phyloP scores from a whole-genome alignment of 2,888 invertebrate species.

The Clepsis dumicolana region DNA sequence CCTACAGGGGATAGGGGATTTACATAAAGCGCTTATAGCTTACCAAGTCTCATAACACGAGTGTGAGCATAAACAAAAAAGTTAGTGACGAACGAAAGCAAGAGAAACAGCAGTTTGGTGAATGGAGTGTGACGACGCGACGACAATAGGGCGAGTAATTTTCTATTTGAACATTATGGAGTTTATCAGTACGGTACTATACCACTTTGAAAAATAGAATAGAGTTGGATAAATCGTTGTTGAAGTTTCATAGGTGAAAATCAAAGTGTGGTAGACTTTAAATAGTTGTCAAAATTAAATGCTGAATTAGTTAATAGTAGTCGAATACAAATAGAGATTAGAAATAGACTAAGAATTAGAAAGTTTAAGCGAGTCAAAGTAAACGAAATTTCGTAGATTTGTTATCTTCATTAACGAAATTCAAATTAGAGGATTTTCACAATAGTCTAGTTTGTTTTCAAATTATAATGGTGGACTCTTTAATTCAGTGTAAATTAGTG shows the following conservation, averaged over 20 bases:
- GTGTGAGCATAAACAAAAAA: conserved; percentile 55
- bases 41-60: conserved; percentile 46
- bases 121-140: conserved; percentile 71
- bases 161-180: conserved; percentile 75
- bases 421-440: conserved; percentile 67
- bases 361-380: conserved; percentile 59
- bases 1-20: conserved; percentile 67
- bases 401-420: conserved; percentile 68
- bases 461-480: conserved; percentile 69
- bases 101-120: conserved; percentile 73
- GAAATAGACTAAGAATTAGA: conserved; percentile 73
- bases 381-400: conserved; percentile 70
- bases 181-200: conserved; percentile 67
- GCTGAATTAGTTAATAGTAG: conserved; percentile 74
- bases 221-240: conserved; percentile 71
- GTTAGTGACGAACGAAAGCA: conserved; percentile 66
- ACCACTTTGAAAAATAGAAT: conserved; percentile 74
- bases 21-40: conserved; percentile 50
- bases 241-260: conserved; percentile 58
- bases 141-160: conserved; percentile 84
- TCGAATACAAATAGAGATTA: conserved; percentile 66
- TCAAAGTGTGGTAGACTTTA: conserved; percentile 74
- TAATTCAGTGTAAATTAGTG: conserved; percentile 71
- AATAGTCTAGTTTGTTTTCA: conserved; percentile 69
- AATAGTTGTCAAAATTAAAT: conserved; percentile 64